Percentiles rank a stretch among this genome's conserved stretches.
Conservation (phyloP, 1,140 invertebrate species). For the Brachionus plicatilis region DNA sequence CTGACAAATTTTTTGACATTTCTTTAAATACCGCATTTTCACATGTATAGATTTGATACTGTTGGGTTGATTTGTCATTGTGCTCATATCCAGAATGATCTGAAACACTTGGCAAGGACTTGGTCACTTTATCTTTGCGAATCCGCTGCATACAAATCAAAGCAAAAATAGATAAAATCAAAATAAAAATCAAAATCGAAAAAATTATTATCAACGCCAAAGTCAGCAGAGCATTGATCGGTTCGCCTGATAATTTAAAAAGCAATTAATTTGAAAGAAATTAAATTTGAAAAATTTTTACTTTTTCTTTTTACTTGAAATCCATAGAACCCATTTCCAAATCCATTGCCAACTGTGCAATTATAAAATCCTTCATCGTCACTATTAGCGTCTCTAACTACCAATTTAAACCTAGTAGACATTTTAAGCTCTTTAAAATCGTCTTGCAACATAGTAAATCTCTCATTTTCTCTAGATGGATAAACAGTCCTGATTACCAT, state of each 20-base stretch:
- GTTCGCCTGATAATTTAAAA: background rate
- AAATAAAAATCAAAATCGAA: background rate
- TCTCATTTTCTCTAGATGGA: background rate
- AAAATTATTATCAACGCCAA: background rate
- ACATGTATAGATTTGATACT: slow-evolving; percentile 18
- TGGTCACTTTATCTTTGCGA: background rate
- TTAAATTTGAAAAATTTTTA: background rate
- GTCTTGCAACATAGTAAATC: background rate
- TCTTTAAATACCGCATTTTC: background rate
- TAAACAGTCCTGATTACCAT: background rate
- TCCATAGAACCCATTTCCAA: background rate
- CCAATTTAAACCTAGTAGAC: background rate
- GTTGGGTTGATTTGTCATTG: background rate
- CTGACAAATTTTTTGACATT: slow-evolving; percentile 4
- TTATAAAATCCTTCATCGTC: background rate
- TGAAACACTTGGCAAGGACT: slow-evolving; percentile 1
- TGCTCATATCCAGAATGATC: background rate
- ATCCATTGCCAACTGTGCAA: background rate
- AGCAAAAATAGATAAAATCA: background rate
- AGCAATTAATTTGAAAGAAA: background rate
- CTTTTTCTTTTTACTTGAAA: slow-evolving; percentile 6
- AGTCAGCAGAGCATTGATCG: background rate
- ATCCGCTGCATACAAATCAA: background rate
- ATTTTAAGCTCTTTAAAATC: slow-evolving; percentile 21
- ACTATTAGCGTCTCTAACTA: background rate